Base-by-base conservation (phyloP, 2,113 vertebrate genomes). In the Halcyon malimbica region DNA sequence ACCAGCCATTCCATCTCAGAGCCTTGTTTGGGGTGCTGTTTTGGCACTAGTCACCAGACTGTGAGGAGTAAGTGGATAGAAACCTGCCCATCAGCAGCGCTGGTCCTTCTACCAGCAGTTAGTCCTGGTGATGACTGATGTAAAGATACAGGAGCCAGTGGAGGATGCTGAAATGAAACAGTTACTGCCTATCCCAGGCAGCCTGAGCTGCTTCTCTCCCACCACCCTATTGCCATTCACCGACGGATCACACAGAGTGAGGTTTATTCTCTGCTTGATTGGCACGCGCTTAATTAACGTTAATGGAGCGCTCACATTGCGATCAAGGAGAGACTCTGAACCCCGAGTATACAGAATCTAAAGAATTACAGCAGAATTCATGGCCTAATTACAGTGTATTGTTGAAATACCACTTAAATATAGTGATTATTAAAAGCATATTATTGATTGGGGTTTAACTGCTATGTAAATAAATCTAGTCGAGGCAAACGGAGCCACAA, bases 351-450 rank as follows among this genome's bases (percentile, higher is more conserved):
- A 94, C 88, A 93, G 95, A 96, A 95, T 97, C 94, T 94, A 89
- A 96, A 89, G 96, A 97, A 94, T 97, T 97, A 95, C 93, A 77
- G 93, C 92, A 93, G 94, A 96, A 95, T 96, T 96, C 95, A 90
- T 85, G 62, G 90, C 80, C 96, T 97, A 97, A 97, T 97, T 97
- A 97, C 87, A 74, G 87, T 69, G 89, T 56, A 96, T 97, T 97
- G 97, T 96, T 93, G 94, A 95, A 97, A 95, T 95, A 96, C 95
- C 91, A 91, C 94, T 96, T 97, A 97, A 97, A 97, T 90, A 93
- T 89, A 96, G 97, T 92, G 93, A 96, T 96, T 97, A 97, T 97
- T 96, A 97, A 97, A 95, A 96, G 95, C 89, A 91, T 96, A 93
- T 94, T 97, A 97, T 97, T 97, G 95, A 96, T 94, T 94, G 94